Base-by-base conservation (phyloP, 92 coral and sea anemone species). In the Scolanthus callimorphus region DNA sequence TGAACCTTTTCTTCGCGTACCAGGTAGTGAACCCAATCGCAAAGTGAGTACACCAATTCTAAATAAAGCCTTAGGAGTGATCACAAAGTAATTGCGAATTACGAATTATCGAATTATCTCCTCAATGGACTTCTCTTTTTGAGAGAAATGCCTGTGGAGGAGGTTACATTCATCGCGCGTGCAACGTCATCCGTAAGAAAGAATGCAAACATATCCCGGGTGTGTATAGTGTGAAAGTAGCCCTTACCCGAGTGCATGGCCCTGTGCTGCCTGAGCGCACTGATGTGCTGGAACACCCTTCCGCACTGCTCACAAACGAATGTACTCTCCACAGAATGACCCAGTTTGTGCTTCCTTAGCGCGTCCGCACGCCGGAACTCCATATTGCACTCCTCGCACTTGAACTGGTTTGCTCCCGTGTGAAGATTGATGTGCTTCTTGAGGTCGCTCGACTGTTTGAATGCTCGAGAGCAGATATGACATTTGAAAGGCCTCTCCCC, bases 361-460 rank as follows among this genome's bases (percentile, higher is more conserved):
- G 99, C 99, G 50, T 94, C 99, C 8, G 90, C 96, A 49, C 99
- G 77, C 26, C 96, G 84, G 73, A 94, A 94, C 68, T 94, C 96
- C 87, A 94, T 69, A 54, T 77, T 83, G 55, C 99, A 94, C 48
- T 89, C 80, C 63, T 94, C 99, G 27, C 99, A 94, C 73, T 86
- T 82, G 37, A 89, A 94, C 74, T 90, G 91, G 39, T 85, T 88
- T 28, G 96, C 84, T 1, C 99, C 99, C n/a, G 99, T 94, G 67
- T 94, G 99, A 21, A 94, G 92, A 67, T 94, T 94, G 79, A 89
- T 88, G 80, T 94, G 99, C 54, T 94, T 94, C 62, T 90, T 85
- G 27, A 89, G 84, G 76, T 94, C 99, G 31, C 99, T 94, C 46
- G 99, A 89, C 63, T 94, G 99, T 54, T 94, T 94, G 85, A 94